Evolutionary conservation across 2,888 invertebrate species (phyloP), one percentile per base, ranked within the genome.

Genomic region (Chrysomela aeneicollis): DNA sequence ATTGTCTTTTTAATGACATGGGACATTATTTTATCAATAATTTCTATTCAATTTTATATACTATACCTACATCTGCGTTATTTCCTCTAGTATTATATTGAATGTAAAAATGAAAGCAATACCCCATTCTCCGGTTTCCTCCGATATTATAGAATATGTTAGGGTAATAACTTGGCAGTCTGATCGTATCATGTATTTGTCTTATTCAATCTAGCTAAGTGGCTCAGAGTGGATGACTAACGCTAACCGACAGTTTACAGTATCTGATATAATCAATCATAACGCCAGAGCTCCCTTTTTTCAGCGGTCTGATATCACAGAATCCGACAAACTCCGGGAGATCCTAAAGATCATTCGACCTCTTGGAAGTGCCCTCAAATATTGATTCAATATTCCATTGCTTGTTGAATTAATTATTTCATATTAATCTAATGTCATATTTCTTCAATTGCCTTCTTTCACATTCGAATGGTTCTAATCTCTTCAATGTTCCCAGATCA

Each of bases 161-260:
- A 46, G 30, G 18, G 26, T 47, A 57, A 57, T 57, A 46, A 26
- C 46, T 22, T 57, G 46, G 46, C 46, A 18, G 46, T 46, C 46
- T 57, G 26, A 57, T 57, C 46, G 47, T 26, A 57, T 57, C 30
- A 57, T 57, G 57, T 57, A 46, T 57, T 57, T 57, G 46, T 57
- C 57, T 57, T 18, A 57, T 57, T 57, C 57, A 46, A 42, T 57
- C 46, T 46, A 57, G 57, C 30, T 54, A 26, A 57, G 57, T 57
- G 57, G 47, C 46, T 47, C 12, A 17, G 47, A 57, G 57, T 42
- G 17, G 30, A 17, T 57, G 57, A 57, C 42, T 57, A 57, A 57
- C 57, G 42, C 57, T 37, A 57, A 57, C 57, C 19, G 46, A 42
- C 30, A 26, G 15, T 57, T 46, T 57, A 46, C 57, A 47, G 26